These are phyloP conservation scores for Passer montanus DNA, from an alignment of 2,113 vertebrate genomes.

Conservation along the genomic window DNA sequence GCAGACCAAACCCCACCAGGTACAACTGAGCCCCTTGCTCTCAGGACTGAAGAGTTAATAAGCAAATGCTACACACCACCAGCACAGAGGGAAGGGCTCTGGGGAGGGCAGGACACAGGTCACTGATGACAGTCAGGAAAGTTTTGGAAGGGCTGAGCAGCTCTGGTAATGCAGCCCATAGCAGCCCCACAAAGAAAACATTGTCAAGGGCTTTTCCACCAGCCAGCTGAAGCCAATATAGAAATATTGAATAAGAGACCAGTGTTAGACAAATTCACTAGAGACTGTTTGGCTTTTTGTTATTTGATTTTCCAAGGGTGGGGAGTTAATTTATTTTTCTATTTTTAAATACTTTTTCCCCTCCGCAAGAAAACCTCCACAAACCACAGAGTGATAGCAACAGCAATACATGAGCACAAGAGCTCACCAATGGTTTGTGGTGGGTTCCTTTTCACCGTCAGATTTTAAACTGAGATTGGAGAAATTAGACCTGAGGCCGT, in stretches of 20 bases:
- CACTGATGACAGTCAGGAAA: not conserved
- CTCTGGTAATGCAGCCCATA: not conserved
- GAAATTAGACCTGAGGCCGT: not conserved
- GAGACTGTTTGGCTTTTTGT: not conserved
- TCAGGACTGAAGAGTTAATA: not conserved
- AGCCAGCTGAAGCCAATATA: not conserved
- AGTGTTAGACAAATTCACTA: rapidly evolving
- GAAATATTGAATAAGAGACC: not conserved
- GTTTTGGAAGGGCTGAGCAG: not conserved
- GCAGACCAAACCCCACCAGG: not conserved
- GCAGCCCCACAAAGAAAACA: not conserved
- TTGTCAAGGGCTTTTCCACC: not conserved
- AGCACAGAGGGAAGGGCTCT: not conserved
- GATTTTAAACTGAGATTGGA: not conserved
- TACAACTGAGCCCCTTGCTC: rapidly evolving
- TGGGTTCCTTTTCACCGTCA: not conserved
- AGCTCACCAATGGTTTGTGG: not conserved
- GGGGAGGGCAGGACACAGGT: not conserved
- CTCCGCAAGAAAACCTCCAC: not conserved
- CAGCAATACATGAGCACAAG: not conserved
- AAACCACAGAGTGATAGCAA: not conserved
- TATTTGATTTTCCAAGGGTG: not conserved
- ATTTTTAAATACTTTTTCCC: not conserved
- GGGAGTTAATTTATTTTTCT: not conserved
- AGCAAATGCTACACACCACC: rapidly evolving